These are phyloP conservation scores for Poeciliopsis gracilis DNA, from an alignment of 2,797 vertebrate genomes.

Conservation along the genomic window DNA sequence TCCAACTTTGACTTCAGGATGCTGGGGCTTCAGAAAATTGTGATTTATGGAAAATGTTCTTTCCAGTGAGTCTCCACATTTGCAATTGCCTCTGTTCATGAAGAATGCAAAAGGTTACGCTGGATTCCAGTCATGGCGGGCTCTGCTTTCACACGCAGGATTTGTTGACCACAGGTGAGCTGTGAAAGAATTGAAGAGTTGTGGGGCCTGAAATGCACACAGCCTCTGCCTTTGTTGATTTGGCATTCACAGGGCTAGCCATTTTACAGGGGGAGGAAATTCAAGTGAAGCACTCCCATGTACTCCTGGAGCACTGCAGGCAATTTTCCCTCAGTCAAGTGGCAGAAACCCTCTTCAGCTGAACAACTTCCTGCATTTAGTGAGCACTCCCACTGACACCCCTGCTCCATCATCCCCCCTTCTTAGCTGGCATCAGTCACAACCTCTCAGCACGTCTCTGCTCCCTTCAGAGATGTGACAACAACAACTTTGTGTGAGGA, in stretches of 20 bases:
- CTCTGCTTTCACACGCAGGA: constrained; percentile 26
- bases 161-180: constrained; percentile 23
- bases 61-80: neutral
- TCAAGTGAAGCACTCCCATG: constrained; percentile 68
- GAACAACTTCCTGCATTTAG: constrained; percentile 75
- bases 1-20: neutral
- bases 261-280: constrained; percentile 53
- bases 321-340: constrained; percentile 72
- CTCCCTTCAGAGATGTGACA: constrained; percentile 17
- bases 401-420: constrained; percentile 30
- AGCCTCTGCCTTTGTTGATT: constrained; percentile 61
- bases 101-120: neutral
- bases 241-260: constrained; percentile 52
- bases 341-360: constrained; percentile 69
- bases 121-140: neutral
- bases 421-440: constrained; percentile 49
- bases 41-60: neutral
- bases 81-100: neutral
- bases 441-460: constrained; percentile 33
- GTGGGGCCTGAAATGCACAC: constrained; percentile 44
- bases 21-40: neutral
- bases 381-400: constrained; percentile 29
- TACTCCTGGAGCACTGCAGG: constrained; percentile 57
- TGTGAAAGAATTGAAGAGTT: constrained; percentile 25
- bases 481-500: constrained; percentile 22